Evolutionary conservation across 2,797 vertebrate species (phyloP).

Genomic region (Phoxinus dragarum): DNA sequence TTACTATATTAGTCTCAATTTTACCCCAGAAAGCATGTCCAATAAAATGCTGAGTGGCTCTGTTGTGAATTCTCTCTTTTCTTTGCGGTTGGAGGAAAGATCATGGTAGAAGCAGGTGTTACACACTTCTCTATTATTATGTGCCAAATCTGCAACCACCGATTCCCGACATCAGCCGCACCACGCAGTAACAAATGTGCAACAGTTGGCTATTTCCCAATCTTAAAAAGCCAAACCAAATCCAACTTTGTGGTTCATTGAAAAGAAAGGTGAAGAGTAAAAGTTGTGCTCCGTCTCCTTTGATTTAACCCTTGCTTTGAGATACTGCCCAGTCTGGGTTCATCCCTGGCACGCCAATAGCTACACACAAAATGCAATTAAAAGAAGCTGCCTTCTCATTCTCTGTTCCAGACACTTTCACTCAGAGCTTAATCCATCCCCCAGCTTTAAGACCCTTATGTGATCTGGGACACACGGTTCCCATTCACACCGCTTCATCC

Average conservation of each 20-base stretch:
- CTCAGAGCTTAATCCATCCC: conserved; percentile 65
- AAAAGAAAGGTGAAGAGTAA: conserved; percentile 44
- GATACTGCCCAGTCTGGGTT: conserved; percentile 42
- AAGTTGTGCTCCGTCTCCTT: conserved; percentile 48
- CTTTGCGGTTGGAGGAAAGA: conserved; percentile 24
- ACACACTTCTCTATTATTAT: conserved; percentile 52
- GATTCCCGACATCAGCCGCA: conserved; percentile 29
- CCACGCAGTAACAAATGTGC: conserved; percentile 49
- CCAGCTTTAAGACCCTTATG: conserved; percentile 67
- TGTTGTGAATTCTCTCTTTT: conserved; percentile 12
- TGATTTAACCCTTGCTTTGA: conserved; percentile 66
- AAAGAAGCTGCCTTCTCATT: conserved; percentile 64
- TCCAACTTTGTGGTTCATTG: conserved; percentile 38
- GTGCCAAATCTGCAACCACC: conserved; percentile 50
- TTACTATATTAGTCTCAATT: neutral
- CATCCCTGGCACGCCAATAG: conserved; percentile 53
- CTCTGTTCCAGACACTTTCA: conserved; percentile 66
- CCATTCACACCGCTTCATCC: conserved; percentile 67
- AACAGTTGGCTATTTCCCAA: conserved; percentile 51
- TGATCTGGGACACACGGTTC: conserved; percentile 70
- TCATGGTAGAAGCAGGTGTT: conserved; percentile 56
- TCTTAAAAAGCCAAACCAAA: conserved; percentile 40
- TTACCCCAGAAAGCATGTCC: conserved; percentile 2
- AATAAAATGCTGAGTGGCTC: conserved; percentile 3
- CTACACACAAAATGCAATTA: conserved; percentile 66